Conservation (phyloP, 2,888 invertebrate species). For the Hypomecis atomaria region DNA sequence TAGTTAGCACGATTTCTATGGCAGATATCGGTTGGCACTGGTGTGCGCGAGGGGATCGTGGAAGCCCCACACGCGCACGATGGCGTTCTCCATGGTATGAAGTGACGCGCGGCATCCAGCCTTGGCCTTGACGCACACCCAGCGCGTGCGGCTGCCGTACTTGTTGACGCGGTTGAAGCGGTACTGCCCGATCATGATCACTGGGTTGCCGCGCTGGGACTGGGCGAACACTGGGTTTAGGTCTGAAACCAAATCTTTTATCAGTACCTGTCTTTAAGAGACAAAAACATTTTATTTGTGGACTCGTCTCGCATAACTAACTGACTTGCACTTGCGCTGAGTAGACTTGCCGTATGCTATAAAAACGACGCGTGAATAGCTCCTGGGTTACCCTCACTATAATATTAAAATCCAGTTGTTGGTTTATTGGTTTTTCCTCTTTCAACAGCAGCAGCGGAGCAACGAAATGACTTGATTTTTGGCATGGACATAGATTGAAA, state of each 20-base stretch:
- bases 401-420: too few relatives aligned
- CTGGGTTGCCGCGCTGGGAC: conserved; percentile 78
- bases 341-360: too few relatives aligned
- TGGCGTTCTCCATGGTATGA: conserved; percentile 78
- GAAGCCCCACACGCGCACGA: conserved; percentile 79
- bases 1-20: too few relatives aligned
- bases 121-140: conserved; percentile 81
- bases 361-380: too few relatives aligned
- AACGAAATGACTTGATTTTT: too few relatives aligned
- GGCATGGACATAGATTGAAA: too few relatives aligned
- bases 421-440: too few relatives aligned
- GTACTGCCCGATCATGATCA: conserved; percentile 80
- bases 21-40: conserved; percentile 77
- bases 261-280: conserved; percentile 45
- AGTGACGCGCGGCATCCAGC: conserved; percentile 78
- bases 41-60: conserved; percentile 77
- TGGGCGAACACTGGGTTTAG: conserved; percentile 76
- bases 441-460: too few relatives aligned
- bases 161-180: conserved; percentile 79
- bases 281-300: too few relatives aligned
- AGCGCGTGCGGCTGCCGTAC: conserved; percentile 73
- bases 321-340: too few relatives aligned
- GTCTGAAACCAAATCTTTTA: conserved; percentile 56
- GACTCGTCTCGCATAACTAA: too few relatives aligned
- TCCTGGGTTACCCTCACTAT: too few relatives aligned